Base-by-base conservation (phyloP, 2,797 vertebrate genomes). In the Gouania willdenowi region DNA sequence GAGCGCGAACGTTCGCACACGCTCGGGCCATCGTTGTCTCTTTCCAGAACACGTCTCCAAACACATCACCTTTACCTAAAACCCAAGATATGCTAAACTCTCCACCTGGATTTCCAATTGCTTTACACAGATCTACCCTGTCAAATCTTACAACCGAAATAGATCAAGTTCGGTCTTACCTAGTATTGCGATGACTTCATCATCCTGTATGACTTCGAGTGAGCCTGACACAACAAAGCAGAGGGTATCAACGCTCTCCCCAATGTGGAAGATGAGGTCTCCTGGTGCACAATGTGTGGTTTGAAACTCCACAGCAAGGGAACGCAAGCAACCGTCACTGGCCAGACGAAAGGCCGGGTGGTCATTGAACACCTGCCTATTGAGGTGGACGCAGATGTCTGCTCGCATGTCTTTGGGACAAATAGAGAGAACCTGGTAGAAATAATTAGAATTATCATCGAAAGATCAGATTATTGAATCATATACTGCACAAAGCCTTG, bases 351-450 rank as follows among this genome's bases (percentile, higher is more conserved):
- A 98, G 1, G 96, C 96, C 0, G 94, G 94, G 63, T 98, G 96
- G 69, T 99, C 94, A 0, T 96, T 98, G 69, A 98, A 99, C 65
- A 98, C 97, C 59, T 81, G 80, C 16, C 93, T 76, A 87, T 99
- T 99, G 28, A 99, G 91, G 75, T 99, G 97, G 38, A 99, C 97
- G 0, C 97, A 99, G 76, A 99, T 99, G 71, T 99, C 97, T 0
- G 97, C 97, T 18, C 96, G 91, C 97, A 98, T 98, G 82, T 99
- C 96, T 82, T 99, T 99, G 17, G 96, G 96, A 82, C 96, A 99
- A 68, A 97, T 98, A 1, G 92, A 93, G 24, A 99, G 92, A 37
- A 99, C 96, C 96, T 99, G 82, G 41, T 22, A 15, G 26, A 71
- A 16, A 36, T 3, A 26, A 1, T 2, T 2, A 32, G 9, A 10